Evolutionary conservation across 1,140 invertebrate species (phyloP).

Genomic region (Drosophila pachea): DNA sequence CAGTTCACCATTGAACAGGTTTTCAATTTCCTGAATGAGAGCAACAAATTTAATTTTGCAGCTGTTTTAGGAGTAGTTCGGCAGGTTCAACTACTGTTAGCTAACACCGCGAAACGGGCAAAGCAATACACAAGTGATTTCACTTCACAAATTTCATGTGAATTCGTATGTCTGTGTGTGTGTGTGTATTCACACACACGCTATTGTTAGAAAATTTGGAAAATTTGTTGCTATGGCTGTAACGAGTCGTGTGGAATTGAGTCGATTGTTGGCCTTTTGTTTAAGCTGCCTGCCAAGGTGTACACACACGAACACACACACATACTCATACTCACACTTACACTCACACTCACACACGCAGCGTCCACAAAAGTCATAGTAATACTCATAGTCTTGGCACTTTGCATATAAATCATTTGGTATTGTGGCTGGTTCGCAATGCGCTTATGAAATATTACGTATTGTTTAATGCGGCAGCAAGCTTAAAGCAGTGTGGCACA

Average conservation of each 20-base stretch:
- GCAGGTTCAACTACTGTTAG: background rate
- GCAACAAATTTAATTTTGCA: background rate
- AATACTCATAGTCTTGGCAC: slow-evolving; percentile 34
- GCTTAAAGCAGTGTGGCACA: slow-evolving; percentile 30
- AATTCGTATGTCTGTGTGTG: slow-evolving; percentile 14
- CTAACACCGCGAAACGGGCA: slow-evolving; percentile 8
- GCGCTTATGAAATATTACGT: slow-evolving; percentile 74
- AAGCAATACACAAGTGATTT: slow-evolving; percentile 44
- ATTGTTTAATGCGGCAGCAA: slow-evolving; percentile 64
- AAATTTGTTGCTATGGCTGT: slow-evolving; percentile 67
- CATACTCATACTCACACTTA: slow-evolving; percentile 8
- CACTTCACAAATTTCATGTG: slow-evolving; percentile 7
- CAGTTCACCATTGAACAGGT: background rate
- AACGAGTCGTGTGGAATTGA: slow-evolving; percentile 52
- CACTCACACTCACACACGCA: slow-evolving; percentile 5
- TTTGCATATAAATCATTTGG: slow-evolving; percentile 75
- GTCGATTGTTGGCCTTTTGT: slow-evolving; percentile 61
- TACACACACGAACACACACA: slow-evolving; percentile 17
- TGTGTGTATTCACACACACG: slow-evolving; percentile 21
- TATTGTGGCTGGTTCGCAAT: slow-evolving; percentile 66
- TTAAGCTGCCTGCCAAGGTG: slow-evolving; percentile 39
- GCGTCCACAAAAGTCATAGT: background rate
- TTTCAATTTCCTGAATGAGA: background rate
- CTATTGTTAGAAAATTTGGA: slow-evolving; percentile 66
- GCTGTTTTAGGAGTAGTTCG: background rate